These are phyloP conservation scores for Rhizomys pruinosus DNA, from an alignment of 2,113 vertebrate species.

Conservation along the genomic window DNA sequence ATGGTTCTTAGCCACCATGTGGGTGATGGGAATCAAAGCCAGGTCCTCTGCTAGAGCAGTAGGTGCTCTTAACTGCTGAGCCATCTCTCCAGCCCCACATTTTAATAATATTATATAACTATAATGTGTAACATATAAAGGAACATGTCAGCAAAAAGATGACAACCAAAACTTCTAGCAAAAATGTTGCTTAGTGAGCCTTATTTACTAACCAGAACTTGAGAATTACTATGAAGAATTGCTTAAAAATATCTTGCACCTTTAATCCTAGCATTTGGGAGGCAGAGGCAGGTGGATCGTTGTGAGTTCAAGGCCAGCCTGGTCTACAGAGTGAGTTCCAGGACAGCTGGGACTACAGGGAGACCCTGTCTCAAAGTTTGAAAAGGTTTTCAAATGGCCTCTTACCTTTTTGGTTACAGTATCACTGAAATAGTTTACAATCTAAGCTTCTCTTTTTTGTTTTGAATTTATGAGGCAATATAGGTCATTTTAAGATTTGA, in stretches of 20 bases:
- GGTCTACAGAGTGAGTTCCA: too few species aligned
- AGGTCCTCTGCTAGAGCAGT: too few species aligned
- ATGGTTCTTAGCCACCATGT: too few species aligned
- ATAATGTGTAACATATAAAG: not conserved
- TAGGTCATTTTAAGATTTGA: constrained; percentile 19
- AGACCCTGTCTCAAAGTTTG: not conserved
- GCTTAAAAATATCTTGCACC: not conserved
- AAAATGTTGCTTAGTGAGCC: not conserved
- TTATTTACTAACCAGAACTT: not conserved
- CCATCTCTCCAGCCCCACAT: too few species aligned
- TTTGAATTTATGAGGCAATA: not conserved
- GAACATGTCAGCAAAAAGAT: not conserved
- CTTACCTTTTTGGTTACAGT: not conserved
- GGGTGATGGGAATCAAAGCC: too few species aligned
- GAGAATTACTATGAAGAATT: constrained; percentile 17
- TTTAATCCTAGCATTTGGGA: too few species aligned
- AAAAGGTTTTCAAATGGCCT: not conserved
- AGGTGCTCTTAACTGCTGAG: too few species aligned
- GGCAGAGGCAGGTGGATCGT: too few species aligned
- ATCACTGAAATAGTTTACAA: constrained; percentile 17
- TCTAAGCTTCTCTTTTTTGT: not conserved
- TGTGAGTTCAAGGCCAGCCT: too few species aligned
- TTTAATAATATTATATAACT: constrained; percentile 4
- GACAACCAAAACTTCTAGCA: not conserved
- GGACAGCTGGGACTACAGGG: too few species aligned